A percentile compares a stretch with the other conserved stretches of the same genome.
phyloP scores from a whole-genome alignment of 2,113 vertebrate species.

The Hirundichthys speculiger region DNA sequence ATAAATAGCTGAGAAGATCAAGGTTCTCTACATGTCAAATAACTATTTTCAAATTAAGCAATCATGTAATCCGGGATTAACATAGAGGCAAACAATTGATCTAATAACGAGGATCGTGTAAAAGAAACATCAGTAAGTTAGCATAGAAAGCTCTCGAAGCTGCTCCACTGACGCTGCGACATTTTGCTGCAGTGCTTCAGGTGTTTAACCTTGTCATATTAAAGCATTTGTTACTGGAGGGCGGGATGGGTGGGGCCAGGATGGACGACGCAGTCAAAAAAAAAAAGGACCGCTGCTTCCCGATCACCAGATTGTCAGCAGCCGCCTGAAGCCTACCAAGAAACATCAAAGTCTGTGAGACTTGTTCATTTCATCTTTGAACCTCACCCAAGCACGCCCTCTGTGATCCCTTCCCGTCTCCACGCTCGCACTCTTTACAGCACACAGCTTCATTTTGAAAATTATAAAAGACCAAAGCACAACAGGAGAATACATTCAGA shows the following conservation, averaged over 20 bases:
- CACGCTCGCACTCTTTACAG: constrained; percentile 37
- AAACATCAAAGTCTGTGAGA: constrained; percentile 76
- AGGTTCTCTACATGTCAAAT: neutral
- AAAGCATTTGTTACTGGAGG: constrained; percentile 73
- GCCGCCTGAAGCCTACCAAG: constrained; percentile 68
- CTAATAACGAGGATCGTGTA: neutral
- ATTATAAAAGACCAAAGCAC: constrained; percentile 9
- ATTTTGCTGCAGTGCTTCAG: constrained; percentile 63
- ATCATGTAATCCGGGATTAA: neutral
- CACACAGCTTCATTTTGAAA: constrained; percentile 7
- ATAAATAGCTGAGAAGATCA: constrained; percentile 8
- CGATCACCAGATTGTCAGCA: constrained; percentile 76
- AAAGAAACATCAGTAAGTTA: constrained; percentile 35
- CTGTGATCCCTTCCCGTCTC: constrained; percentile 24
- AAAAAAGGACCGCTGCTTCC: constrained; percentile 33
- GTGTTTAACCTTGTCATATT: constrained; percentile 78
- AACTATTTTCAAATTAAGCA: neutral
- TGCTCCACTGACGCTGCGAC: constrained; percentile 55
- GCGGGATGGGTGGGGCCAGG: constrained; percentile 57
- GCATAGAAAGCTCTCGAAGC: constrained; percentile 11
- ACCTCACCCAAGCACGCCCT: constrained; percentile 59
- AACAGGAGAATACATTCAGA: constrained; percentile 21
- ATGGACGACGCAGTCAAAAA: constrained; percentile 37
- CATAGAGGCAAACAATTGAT: neutral
- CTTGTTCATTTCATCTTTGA: constrained; percentile 70